Evolutionary conservation across 2,888 invertebrate species (phyloP), one percentile per base, ranked within the genome.

Genomic region (Nomada fabriciana): DNA sequence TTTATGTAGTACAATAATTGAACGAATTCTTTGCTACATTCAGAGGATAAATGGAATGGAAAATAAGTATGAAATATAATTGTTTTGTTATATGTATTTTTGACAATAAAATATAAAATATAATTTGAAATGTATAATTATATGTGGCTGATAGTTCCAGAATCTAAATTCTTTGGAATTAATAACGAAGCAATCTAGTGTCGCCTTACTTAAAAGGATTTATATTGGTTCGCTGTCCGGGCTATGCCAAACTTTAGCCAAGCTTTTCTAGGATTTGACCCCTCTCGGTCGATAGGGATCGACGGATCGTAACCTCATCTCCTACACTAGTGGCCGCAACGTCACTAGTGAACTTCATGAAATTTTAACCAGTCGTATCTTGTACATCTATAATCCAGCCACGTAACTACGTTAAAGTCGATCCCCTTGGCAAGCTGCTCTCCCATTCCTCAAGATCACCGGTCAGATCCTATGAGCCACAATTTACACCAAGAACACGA

Each of bases 271-370:
- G n/a, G 57, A 69, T 25, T 69, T 69, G 43, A 42, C 23, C 25
- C 18, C 55, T 23, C 42, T 55, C 7, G 55, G 11, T 25, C 68
- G 23, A 68, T 68, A 18, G n/a, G 25, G 57, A n/a, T 13, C 43
- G 55, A 25, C 68, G 25, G 42, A 67, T 53, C 65, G 65, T 29
- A 25, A 68, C 55, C 57, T 68, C 68, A 23, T 68, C 55, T 18
- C 36, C 18, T 20, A 23, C 50, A 3, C 2, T 42, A 36, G 18
- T 2, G 25, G 18, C 68, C 55, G 2, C 57, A 15, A 43, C 25
- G 4, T 25, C 43, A 57, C 18, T 11, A 57, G 18, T 20, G 43
- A 57, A 57, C n/a, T 57, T 43, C 15, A 25, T 69, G 57, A 43
- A 69, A 43, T 43, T 69, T 69, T 57, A 13, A 69, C n/a, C 43